Base-by-base conservation (phyloP, 2,797 vertebrate species). In the Craterocephalus amniculus region DNA sequence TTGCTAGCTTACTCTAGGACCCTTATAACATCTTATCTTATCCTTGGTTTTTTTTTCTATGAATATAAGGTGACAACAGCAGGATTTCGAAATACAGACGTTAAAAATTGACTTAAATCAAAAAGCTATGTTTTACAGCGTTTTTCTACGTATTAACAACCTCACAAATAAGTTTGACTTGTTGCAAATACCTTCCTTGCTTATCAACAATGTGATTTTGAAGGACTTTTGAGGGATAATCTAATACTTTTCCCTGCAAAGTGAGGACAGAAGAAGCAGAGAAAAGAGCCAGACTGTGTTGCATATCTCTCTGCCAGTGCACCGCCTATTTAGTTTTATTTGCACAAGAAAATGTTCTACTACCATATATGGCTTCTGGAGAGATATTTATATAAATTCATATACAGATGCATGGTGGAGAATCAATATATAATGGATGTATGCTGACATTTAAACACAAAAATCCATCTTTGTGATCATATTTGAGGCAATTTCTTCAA, bases 341-440 rank as follows among this genome's bases (percentile, higher is more conserved):
- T 90, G 72, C 73, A 58, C 45, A 83, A 64, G 70, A 72, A 91
- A 89, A 91, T 76, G 57, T 79, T 67, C 63, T 52, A n/a, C 64
- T 58, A 58, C 83, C 67, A 67, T 88, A 83, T 78, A 87, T 70
- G 79, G 67, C 4, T 48, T 65, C 73, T 65, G 20, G 52, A 52
- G 31, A 45, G 40, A 5, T 65, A 51, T 6, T n/a, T n/a, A 49
- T 40, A 14, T 63, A 59, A 40, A 48, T 34, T n/a, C n/a, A 40
- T 18, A 18, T 11, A 40, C 18, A 63, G 36, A 62, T 54, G 38
- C 18, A 29, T 11, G 9, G 1, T 52, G 24, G 51, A 2, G 24
- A 27, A 54, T 14, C 26, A n/a, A 6, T 10, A 5, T n/a, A 6
- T 18, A 13, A 10, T 48, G 34, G 45, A 22, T 26, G 54, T 27